Base-by-base conservation (phyloP, 2,888 invertebrate genomes). In the Ochropleura leucogaster region DNA sequence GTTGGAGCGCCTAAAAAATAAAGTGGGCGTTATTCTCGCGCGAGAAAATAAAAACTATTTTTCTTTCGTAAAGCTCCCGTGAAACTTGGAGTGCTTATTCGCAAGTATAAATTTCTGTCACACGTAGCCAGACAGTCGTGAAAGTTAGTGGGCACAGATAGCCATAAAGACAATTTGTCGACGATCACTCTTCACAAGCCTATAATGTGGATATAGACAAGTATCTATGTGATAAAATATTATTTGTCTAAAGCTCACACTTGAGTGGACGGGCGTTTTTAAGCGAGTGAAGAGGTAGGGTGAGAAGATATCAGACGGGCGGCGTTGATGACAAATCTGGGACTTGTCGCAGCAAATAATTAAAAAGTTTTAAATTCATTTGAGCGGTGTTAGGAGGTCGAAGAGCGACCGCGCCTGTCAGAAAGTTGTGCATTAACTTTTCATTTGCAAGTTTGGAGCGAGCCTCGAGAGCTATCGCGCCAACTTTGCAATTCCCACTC, bases 371-470 rank as follows among this genome's bases (percentile, higher is more conserved):
- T 88, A 89, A 90, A 93, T 93, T 93, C 90, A 92, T 94, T 92
- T 88, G 85, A 88, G 89, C 90, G 85, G 88, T 88, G 90, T 89
- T 89, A 91, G 90, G 85, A 92, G 92, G 91, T 90, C 91, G 91
- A 90, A 89, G 65, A 74, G 82, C 90, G 90, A 90, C 91, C 92
- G 92, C 91, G 90, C 90, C 93, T 93, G 94, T 94, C 94, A 92
- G 86, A 85, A 94, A 95, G 90, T 95, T 94, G 90, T 88, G 91
- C 94, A 93, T 95, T 95, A 95, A 95, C 94, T 95, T 95, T 95
- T 94, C 94, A 95, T 95, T 95, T 94, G 92, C 92, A 94, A 95
- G 93, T 94, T 95, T 89, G 86, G 89, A 90, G 88, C 90, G 90
- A 92, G 91, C 87, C 91, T 90, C 90, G 87, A 88, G 77, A 90